Conservation (phyloP, 2,888 invertebrate genomes). For the Lucinisca nassula region DNA sequence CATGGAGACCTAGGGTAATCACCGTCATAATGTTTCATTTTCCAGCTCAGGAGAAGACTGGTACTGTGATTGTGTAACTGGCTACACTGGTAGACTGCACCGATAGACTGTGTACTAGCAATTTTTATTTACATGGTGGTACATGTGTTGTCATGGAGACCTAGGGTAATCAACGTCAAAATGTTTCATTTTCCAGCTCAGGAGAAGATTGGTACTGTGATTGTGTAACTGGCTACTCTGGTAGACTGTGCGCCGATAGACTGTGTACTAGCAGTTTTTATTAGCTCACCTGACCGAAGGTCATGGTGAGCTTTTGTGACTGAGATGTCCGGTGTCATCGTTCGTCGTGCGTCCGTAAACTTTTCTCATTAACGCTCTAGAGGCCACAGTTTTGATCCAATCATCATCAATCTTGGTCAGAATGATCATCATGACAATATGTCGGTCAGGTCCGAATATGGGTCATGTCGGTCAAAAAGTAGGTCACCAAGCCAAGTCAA, state of each 20-base stretch:
- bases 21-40: too few relatives aligned
- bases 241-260: slow-evolving; percentile 43
- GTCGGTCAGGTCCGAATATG: too few relatives aligned
- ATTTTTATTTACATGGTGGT: slow-evolving; percentile 57
- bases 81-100: slow-evolving; percentile 48
- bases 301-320: too few relatives aligned
- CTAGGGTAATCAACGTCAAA: slow-evolving; percentile 30
- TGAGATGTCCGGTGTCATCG: too few relatives aligned
- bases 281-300: too few relatives aligned
- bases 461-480: too few relatives aligned
- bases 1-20: slow-evolving; percentile 32
- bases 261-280: slow-evolving; percentile 44
- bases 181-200: slow-evolving; percentile 28
- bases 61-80: slow-evolving; percentile 43
- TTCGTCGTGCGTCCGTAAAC: too few relatives aligned
- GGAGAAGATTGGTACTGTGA: slow-evolving; percentile 51
- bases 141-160: slow-evolving; percentile 51
- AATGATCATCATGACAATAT: too few relatives aligned
- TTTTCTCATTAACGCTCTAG: too few relatives aligned
- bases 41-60: slow-evolving; percentile 39
- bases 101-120: slow-evolving; percentile 43
- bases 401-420: too few relatives aligned
- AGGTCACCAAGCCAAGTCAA: too few relatives aligned
- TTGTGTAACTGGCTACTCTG: slow-evolving; percentile 45
- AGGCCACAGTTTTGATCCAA: too few relatives aligned